Base-by-base conservation (phyloP, 2,888 invertebrate genomes). In the Rhagophthalmus giganteus region DNA sequence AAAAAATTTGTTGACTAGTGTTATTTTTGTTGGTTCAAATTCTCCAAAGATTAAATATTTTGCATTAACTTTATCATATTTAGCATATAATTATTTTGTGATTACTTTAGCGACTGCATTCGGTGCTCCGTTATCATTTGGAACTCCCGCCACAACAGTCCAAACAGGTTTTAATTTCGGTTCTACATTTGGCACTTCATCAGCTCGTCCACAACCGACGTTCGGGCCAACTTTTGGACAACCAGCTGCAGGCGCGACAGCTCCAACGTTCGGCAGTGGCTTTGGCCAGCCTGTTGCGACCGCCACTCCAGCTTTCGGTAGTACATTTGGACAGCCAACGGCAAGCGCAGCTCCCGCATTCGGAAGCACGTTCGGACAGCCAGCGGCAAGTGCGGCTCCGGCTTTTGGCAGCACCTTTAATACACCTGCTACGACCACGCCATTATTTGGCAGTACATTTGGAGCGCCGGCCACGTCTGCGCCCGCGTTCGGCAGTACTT, bases 111-210 rank as follows among this genome's bases (percentile, higher is more conserved):
- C 70, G 56, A 74, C 77, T 49, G 78, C 74, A 15, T 80, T 80
- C 59, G 77, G 76, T 14, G 66, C 74, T 25, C 74, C 75, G 16
- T 16, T 55, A 28, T 37, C 54, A 15, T 77, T 77, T 54, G 73
- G 70, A 10, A 15, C 54, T 12, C 67, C 76, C 5, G 65, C 73
- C 26, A 63, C 80, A 9, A 73, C 79, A 2, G 76, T 80, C 1
- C 62, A 74, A 3, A 69, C 76, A n/a, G 76, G 76, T 7, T 78
- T 78, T 62, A 66, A 72, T 28, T 79, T 80, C 68, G 79, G 80
- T 24, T 65, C 75, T n/a, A 64, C 71, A 0, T 81, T 81, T 55
- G 79, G 79, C 2, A 62, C 74, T 5, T 68, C 70, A 8, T 61
- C 69, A 69, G 41, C 67, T 64, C 6, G 66, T 73, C 54, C 72